phyloP scores from a whole-genome alignment of 2,797 vertebrate genomes.

The Pampus argenteus region DNA sequence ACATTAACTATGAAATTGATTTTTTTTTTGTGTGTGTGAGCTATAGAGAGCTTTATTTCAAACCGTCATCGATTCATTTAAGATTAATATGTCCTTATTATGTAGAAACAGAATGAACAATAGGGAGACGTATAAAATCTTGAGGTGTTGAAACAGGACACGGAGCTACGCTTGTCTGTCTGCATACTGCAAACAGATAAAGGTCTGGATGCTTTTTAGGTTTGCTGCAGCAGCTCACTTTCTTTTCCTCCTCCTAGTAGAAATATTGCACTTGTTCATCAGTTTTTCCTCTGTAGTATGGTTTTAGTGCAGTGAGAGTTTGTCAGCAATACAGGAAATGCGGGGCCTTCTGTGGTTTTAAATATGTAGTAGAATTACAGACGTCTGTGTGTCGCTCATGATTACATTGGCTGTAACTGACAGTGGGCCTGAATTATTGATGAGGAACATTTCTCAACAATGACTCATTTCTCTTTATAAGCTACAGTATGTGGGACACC shows the following conservation, averaged over 20 bases:
- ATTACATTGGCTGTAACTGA: conserved; percentile 20
- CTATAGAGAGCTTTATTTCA: neutral
- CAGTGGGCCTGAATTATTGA: conserved; percentile 42
- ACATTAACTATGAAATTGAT: neutral
- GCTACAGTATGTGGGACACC: conserved; percentile 16
- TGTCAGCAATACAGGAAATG: conserved; percentile 3
- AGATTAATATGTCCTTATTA: conserved; percentile 1
- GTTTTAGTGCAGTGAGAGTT: conserved; percentile 3
- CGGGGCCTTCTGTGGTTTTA: neutral
- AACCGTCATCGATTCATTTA: conserved; percentile 24
- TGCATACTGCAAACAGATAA: neutral
- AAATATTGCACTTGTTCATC: neutral
- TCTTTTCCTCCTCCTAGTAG: neutral
- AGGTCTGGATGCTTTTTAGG: neutral
- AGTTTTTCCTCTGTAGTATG: neutral
- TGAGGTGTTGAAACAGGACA: neutral
- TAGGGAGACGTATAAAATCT: neutral
- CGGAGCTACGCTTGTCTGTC: neutral
- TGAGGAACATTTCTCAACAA: conserved; percentile 32
- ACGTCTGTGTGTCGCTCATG: neutral
- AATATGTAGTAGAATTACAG: neutral
- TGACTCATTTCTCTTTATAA: conserved; percentile 33
- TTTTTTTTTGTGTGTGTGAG: neutral
- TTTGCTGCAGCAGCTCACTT: neutral
- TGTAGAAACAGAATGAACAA: conserved; percentile 3